Percentiles rank a stretch among this genome's conserved stretches.
Evolutionary conservation across 2,113 vertebrate genomes (phyloP).

Genomic region (Rissa tridactyla): DNA sequence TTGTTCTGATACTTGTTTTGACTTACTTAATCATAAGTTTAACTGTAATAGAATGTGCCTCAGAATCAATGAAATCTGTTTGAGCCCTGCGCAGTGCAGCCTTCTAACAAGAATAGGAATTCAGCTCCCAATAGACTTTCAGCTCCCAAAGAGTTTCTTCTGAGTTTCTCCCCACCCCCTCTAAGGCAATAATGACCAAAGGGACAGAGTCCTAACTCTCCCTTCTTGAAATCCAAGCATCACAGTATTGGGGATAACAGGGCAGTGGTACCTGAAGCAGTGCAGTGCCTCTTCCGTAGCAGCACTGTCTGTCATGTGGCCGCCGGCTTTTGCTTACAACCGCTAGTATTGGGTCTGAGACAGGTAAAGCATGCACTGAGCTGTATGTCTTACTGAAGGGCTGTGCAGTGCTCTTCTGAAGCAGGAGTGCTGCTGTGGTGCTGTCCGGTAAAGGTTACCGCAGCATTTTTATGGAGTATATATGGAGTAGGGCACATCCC

Average conservation of each 20-base stretch:
- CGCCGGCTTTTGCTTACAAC: neutral
- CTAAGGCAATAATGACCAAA: conserved; percentile 62
- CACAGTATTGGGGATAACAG: conserved; percentile 8
- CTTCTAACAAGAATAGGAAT: conserved; percentile 17
- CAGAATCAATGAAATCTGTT: conserved; percentile 40
- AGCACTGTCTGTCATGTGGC: neutral
- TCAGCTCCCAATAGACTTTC: neutral
- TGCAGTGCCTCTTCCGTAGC: neutral
- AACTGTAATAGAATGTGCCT: conserved; percentile 64
- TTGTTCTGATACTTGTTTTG: conserved; percentile 63
- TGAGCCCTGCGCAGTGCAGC: conserved; percentile 52
- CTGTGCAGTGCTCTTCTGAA: neutral
- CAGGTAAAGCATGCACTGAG: neutral
- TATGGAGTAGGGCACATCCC: neutral
- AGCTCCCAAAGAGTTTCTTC: conserved; percentile 32
- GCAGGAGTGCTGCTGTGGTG: neutral
- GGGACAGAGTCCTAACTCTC: conserved; percentile 25
- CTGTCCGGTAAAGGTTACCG: neutral
- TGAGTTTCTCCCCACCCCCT: neutral
- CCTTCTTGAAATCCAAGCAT: neutral
- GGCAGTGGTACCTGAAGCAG: neutral
- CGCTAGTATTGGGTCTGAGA: neutral
- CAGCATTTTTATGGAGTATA: neutral
- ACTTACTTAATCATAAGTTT: conserved; percentile 49
- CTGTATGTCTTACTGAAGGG: neutral